Base-by-base conservation (phyloP, 2,797 vertebrate species). In the Prionace glauca region DNA sequence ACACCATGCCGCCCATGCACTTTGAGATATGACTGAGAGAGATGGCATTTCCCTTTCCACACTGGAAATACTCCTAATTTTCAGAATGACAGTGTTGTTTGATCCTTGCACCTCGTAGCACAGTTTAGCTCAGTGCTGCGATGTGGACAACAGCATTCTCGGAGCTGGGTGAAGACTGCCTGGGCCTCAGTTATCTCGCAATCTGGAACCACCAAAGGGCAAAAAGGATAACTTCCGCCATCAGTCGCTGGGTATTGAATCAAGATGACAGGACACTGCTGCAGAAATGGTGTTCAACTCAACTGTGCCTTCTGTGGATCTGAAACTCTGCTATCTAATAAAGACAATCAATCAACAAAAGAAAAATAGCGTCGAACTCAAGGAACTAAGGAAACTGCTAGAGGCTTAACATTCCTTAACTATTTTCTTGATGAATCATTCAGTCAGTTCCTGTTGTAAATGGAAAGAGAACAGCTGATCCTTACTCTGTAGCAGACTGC, bases 361-460 rank as follows among this genome's bases (percentile, higher is more conserved):
- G 18, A 56, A 95, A 95, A 94, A 71, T 65, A 50, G 14, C 16
- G 16, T 69, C 16, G 29, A 94, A 74, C 41, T 77, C 41, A 74
- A 95, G 74, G 71, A 95, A 95, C 41, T 74, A 56, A 95, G 41
- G 71, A 77, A 95, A 29, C 41, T 32, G 71, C 93, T 77, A 12
- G 69, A 41, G 45, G 71, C 45, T 95, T 26, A 95, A 56, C 45
- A 77, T 92, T 56, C 69, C 36, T 74, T 56, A 29, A 50, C 45
- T 26, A 77, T 95, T 95, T 45, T 77, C 69, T 50, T 95, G 93
- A 95, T 77, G 71, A 95, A 77, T 95, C 93, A 95, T 95, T 74
- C 45, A 95, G 71, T 77, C 71, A 32, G 71, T 77, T 95, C 41
- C 93, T 45, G n/a, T 77, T 77, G 93, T 77, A 95, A 77, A 74